These are phyloP conservation scores for Clavelina lepadiformis DNA, from an alignment of 23 tunicate genomes.

Conservation along the genomic window DNA sequence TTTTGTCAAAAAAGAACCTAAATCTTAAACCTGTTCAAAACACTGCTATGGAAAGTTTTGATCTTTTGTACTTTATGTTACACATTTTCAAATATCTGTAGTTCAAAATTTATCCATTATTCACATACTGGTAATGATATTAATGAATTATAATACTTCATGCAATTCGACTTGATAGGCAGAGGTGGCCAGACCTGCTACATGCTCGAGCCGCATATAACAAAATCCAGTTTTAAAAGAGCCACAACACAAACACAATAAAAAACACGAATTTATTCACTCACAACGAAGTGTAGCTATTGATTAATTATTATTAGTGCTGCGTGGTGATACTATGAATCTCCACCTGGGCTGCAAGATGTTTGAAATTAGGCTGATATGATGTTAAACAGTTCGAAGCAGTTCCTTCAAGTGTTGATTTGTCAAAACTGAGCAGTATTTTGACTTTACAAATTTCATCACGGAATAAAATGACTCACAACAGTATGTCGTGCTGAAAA, in stretches of 20 bases:
- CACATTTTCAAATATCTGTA: too few relatives aligned
- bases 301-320: too few relatives aligned
- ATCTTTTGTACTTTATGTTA: too few relatives aligned
- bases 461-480: conserved; percentile 53
- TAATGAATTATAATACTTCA: too few relatives aligned
- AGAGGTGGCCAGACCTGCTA: too few relatives aligned
- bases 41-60: too few relatives aligned
- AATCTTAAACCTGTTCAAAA: too few relatives aligned
- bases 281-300: conserved; percentile 17
- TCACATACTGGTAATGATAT: too few relatives aligned
- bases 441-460: conserved; percentile 44
- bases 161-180: too few relatives aligned
- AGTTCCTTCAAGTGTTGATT: conserved; percentile 45
- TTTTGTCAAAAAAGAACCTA: too few relatives aligned
- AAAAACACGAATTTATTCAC: conserved; percentile 13
- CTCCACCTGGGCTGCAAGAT: conserved; percentile 42
- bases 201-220: conserved; percentile 49
- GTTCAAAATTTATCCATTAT: too few relatives aligned
- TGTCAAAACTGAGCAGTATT: conserved; percentile 24
- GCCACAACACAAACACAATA: conserved; percentile 17
- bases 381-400: conserved; percentile 35
- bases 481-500: conserved; percentile 51
- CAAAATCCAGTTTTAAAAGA: conserved; percentile 24
- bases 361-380: conserved; percentile 38
- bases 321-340: conserved; percentile 20